phyloP scores from a whole-genome alignment of 2,888 invertebrate genomes.

The Pseudococcus jackbeardsleyi region DNA sequence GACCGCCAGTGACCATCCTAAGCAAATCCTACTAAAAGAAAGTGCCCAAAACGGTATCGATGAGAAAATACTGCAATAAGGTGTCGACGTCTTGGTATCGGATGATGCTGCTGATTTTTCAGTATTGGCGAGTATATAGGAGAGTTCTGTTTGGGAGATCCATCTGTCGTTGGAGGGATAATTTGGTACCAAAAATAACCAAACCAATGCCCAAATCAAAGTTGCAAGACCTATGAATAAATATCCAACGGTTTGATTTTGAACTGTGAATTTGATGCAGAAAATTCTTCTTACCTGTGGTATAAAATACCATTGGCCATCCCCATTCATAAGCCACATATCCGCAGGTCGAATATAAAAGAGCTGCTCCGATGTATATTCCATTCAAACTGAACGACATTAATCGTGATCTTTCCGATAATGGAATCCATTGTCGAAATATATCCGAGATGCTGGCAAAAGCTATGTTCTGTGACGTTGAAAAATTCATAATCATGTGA shows the following conservation, averaged over 20 bases:
- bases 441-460: neutral
- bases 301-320: slow-evolving; percentile 87
- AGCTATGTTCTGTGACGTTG: neutral
- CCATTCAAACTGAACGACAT: neutral
- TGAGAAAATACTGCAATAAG: neutral
- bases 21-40: neutral
- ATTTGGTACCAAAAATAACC: neutral
- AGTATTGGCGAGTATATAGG: neutral
- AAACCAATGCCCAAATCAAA: neutral
- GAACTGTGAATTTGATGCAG: neutral
- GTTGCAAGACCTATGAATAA: neutral
- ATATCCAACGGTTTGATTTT: neutral
- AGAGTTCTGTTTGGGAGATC: neutral
- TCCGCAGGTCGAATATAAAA: neutral
- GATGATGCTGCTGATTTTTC: neutral
- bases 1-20: neutral
- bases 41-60: neutral
- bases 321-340: slow-evolving; percentile 72
- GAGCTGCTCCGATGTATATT: neutral
- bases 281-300: slow-evolving; percentile 74
- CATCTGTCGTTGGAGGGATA: neutral
- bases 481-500: too few relatives aligned
- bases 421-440: neutral
- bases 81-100: neutral
- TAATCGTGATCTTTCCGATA: neutral